Percentiles rank a stretch among this genome's conserved stretches.
phyloP scores from a whole-genome alignment of 2,113 vertebrate genomes.

The Carettochelys insculpta region DNA sequence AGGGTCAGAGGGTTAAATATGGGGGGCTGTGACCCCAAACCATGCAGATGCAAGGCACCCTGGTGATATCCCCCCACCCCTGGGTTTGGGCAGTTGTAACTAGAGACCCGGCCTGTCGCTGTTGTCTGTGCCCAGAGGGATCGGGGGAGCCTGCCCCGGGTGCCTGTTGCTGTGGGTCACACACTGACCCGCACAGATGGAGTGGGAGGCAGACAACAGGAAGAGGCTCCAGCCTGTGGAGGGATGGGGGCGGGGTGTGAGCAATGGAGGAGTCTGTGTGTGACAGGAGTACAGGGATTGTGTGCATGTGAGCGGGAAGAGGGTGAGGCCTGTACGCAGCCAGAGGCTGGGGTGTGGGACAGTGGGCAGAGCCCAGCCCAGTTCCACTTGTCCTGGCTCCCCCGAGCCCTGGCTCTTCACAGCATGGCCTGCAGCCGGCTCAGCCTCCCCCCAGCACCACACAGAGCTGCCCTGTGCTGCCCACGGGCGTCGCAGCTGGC shows the following conservation, averaged over 20 bases:
- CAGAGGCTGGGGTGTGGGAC: too few relatives aligned
- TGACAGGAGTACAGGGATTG: too few relatives aligned
- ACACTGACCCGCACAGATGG: neutral
- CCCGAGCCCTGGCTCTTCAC: too few relatives aligned
- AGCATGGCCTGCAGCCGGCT: too few relatives aligned
- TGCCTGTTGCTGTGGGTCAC: too few relatives aligned
- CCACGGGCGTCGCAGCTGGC: too few relatives aligned
- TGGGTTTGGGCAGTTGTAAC: neutral
- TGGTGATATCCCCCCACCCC: accelerated
- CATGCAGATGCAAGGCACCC: neutral
- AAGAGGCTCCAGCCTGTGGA: neutral
- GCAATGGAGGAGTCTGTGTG: neutral
- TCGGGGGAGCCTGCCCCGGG: too few relatives aligned
- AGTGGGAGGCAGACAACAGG: too few relatives aligned
- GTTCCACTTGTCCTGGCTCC: neutral
- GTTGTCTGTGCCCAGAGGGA: neutral
- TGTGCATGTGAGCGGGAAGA: too few relatives aligned
- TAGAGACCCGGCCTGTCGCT: neutral
- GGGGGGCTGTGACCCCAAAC: neutral
- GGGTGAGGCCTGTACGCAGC: too few relatives aligned
- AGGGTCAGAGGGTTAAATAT: neutral
- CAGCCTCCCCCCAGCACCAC: neutral
- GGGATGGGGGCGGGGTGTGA: neutral
- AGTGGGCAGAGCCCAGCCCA: neutral
- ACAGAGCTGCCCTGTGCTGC: too few relatives aligned